A percentile compares a stretch with the other conserved stretches of the same genome.
Conservation (phyloP, 2,797 vertebrate genomes). For the Dipus sagitta region DNA sequence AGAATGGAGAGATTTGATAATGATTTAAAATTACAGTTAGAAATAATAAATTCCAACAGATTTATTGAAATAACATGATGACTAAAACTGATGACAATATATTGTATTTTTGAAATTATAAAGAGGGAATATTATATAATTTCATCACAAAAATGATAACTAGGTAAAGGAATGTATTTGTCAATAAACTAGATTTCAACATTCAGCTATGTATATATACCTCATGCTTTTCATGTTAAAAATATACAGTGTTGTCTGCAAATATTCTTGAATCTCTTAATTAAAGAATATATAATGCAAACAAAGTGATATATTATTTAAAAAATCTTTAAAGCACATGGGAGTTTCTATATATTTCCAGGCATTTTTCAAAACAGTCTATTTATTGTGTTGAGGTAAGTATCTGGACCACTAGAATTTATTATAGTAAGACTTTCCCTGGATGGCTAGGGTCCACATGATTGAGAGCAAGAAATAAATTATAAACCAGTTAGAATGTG, state of each 20-base stretch:
- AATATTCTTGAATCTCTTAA: neutral
- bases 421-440: slow-evolving; percentile 56
- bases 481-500: neutral
- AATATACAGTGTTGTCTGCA: neutral
- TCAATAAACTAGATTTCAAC: neutral
- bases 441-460: slow-evolving; percentile 61
- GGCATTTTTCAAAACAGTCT: slow-evolving; percentile 39
- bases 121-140: neutral
- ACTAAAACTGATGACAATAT: neutral
- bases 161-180: neutral
- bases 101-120: neutral
- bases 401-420: slow-evolving; percentile 37
- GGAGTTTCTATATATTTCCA: slow-evolving; percentile 35
- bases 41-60: neutral
- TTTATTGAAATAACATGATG: neutral
- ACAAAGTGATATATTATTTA: neutral
- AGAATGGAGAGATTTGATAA: neutral
- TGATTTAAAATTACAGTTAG: neutral
- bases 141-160: neutral
- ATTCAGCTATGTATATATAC: neutral
- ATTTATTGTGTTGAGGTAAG: slow-evolving; percentile 50
- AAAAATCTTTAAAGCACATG: slow-evolving; percentile 46
- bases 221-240: neutral
- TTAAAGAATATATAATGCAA: neutral
- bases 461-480: slow-evolving; percentile 76